phyloP scores from a whole-genome alignment of 2,797 vertebrate species.

The Monodelphis domestica region DNA sequence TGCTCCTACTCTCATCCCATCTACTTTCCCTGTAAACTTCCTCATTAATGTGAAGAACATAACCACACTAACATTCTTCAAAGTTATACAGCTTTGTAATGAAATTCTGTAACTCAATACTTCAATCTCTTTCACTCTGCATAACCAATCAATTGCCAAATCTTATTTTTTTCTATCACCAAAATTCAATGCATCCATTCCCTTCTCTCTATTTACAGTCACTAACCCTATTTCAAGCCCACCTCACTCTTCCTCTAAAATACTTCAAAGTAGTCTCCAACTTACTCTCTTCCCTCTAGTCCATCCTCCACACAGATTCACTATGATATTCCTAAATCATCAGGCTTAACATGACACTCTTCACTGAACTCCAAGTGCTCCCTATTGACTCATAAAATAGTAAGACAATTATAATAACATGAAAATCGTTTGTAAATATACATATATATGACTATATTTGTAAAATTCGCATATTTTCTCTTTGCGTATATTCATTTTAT shows the following conservation, averaged over 20 bases:
- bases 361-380: background rate
- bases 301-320: background rate
- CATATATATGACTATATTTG: background rate
- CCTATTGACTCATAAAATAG: background rate
- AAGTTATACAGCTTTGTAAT: background rate
- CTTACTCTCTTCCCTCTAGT: background rate
- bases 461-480: conserved; percentile 57
- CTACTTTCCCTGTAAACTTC: background rate
- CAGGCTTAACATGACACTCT: background rate
- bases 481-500: conserved; percentile 42
- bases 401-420: background rate
- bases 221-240: background rate
- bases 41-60: background rate
- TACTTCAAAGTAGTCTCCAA: background rate
- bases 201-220: background rate
- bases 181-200: background rate
- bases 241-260: background rate
- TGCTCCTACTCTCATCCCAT: background rate
- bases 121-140: background rate
- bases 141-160: background rate
- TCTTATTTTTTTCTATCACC: background rate
- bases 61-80: background rate
- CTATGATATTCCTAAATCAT: background rate
- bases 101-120: background rate
- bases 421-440: background rate